A percentile compares a stretch with the other conserved stretches of the same genome.
phyloP scores from a whole-genome alignment of 2,797 vertebrate species.

The Pantherophis vulpinus region DNA sequence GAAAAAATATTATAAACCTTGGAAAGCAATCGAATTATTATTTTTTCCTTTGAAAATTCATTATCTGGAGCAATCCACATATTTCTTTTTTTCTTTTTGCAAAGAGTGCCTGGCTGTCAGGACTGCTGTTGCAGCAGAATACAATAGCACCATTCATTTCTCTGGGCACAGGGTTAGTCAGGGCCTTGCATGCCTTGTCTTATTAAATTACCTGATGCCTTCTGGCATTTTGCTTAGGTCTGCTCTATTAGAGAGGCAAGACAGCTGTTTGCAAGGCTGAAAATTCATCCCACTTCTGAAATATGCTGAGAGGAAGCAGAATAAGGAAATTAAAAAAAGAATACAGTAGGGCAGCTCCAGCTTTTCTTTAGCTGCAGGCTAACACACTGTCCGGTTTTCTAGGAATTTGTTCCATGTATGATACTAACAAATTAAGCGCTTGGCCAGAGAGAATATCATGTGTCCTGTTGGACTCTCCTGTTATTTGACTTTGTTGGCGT shows the following conservation, averaged over 20 bases:
- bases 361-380: background rate
- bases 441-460: background rate
- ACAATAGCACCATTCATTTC: constrained; percentile 52
- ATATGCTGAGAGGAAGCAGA: constrained; percentile 34
- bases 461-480: background rate
- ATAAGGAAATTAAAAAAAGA: background rate
- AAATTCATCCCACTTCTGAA: background rate
- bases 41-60: background rate
- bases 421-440: background rate
- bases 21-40: constrained; percentile 27
- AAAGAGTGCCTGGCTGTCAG: constrained; percentile 31
- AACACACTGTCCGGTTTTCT: background rate
- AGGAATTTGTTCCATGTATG: background rate
- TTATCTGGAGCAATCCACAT: constrained; percentile 16
- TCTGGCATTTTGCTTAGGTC: constrained; percentile 52
- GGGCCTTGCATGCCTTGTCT: constrained; percentile 26
- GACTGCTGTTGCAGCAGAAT: constrained; percentile 7
- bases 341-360: constrained; percentile 7
- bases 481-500: background rate
- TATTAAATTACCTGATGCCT: constrained; percentile 57
- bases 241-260: constrained; percentile 15
- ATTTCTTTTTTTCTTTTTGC: background rate
- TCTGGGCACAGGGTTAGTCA: background rate
- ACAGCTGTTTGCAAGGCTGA: constrained; percentile 53
- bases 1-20: constrained; percentile 28